These are phyloP conservation scores for Sphaerodactylus townsendi DNA, from an alignment of 2,113 vertebrate species.

Conservation along the genomic window DNA sequence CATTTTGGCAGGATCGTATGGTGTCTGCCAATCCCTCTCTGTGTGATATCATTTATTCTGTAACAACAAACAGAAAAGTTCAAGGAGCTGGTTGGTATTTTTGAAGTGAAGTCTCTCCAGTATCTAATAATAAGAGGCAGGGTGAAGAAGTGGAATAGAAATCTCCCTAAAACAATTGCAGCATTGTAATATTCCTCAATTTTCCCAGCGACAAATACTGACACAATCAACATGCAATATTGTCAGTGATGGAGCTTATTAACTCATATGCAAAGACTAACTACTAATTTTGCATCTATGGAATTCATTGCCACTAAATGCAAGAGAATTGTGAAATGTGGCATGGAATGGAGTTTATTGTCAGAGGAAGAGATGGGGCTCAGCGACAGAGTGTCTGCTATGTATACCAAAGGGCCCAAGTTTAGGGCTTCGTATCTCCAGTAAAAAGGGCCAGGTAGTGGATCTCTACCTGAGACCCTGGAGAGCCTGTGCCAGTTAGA, in stretches of 20 bases:
- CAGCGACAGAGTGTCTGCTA: no score
- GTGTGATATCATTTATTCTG: slow-evolving; percentile 53
- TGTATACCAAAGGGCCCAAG: no score
- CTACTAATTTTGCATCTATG: background rate
- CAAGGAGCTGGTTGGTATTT: slow-evolving; percentile 7
- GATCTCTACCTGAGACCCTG: no score
- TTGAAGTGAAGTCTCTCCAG: slow-evolving; percentile 14
- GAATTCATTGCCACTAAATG: no score
- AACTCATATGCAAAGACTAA: background rate
- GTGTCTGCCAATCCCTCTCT: slow-evolving; percentile 55
- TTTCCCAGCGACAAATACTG: no score
- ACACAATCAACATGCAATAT: background rate
- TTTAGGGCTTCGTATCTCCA: no score
- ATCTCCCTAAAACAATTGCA: background rate
- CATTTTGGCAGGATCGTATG: slow-evolving; percentile 54
- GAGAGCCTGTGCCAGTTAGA: no score
- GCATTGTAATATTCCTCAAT: no score
- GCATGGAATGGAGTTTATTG: no score
- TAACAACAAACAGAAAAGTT: slow-evolving; percentile 24
- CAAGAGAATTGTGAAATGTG: no score
- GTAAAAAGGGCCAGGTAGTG: no score
- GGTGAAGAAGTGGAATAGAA: background rate
- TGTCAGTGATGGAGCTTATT: background rate
- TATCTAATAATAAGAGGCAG: background rate
- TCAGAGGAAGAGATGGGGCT: no score